Evolutionary conservation across 2,797 vertebrate species (phyloP), one percentile per base, ranked within the genome.

Genomic region (Syngnathus acus): DNA sequence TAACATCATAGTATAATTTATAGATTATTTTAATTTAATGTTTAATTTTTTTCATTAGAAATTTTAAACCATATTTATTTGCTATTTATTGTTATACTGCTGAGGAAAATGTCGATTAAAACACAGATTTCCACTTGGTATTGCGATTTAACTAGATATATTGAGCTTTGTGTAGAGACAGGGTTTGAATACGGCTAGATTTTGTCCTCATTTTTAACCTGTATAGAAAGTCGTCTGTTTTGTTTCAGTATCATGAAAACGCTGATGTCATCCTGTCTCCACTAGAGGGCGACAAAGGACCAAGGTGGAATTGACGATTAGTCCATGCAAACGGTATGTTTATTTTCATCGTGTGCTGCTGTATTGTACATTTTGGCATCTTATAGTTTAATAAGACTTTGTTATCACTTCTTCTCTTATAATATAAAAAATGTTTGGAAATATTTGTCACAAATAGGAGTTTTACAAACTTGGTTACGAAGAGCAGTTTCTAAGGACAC

Each of bases 231-330:
- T 16, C 32, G 32, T 32, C 32, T 58, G 58, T 39, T 43, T 23
- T 23, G 9, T 21, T 40, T n/a, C 19, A 10, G 11, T 57, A 32
- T 8, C 57, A n/a, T 5, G 11, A 42, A 19, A 60, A 40, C 6
- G 37, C 37, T 38, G 38, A 3, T 38, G 38, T 42, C 14, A 10
- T 55, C 23, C 2, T 21, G 9, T 21, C 9, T 21, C 60, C 42
- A 62, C 21, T 26, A 62, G 42, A 62, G 45, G 60, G 60, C 60
- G 60, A 8, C 42, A 62, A 45, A 3, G 40, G 23, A 62, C 40
- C 13, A 7, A 43, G 32, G 32, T 32, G 32, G 32, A 32, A 32
- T 32, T 32, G 32, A 32, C 4, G 32, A 32, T 32, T 32, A 32
- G 4, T 32, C 32, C 32, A 32, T 32, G 32, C 3, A 32, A n/a